Evolutionary conservation across 2,888 invertebrate genomes (phyloP).

Genomic region (Cosmia trapezina): DNA sequence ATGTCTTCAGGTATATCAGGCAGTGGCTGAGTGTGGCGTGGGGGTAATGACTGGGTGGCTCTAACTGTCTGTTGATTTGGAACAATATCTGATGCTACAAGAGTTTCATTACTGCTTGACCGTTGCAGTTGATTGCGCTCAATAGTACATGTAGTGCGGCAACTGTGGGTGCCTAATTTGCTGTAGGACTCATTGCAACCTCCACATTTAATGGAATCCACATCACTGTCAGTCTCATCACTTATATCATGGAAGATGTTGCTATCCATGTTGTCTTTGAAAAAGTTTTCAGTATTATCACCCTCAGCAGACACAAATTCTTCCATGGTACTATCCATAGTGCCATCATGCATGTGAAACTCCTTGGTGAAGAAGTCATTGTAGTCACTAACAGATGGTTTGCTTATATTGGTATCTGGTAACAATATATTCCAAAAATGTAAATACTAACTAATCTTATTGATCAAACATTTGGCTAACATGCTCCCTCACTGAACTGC

Average conservation of each 20-base stretch:
- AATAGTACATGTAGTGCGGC: slow-evolving; percentile 85
- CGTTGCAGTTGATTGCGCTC: slow-evolving; percentile 82
- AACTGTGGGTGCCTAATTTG: slow-evolving; percentile 82
- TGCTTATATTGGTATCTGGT: slow-evolving; percentile 78
- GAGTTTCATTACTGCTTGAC: slow-evolving; percentile 85
- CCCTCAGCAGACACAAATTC: slow-evolving; percentile 75
- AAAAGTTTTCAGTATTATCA: slow-evolving; percentile 83
- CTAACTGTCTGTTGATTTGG: slow-evolving; percentile 61
- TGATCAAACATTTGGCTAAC: not conserved
- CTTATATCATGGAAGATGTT: slow-evolving; percentile 78
- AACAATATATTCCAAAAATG: slow-evolving; percentile 24
- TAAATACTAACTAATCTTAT: not conserved
- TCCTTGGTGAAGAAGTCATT: slow-evolving; percentile 83
- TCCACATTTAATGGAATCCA: slow-evolving; percentile 87
- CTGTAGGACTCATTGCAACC: slow-evolving; percentile 85
- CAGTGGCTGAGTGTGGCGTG: slow-evolving; percentile 65
- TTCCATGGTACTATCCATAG: slow-evolving; percentile 74
- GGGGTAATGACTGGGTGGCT: slow-evolving; percentile 51
- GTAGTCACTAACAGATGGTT: slow-evolving; percentile 77
- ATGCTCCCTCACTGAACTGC: too few relatives aligned
- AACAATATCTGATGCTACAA: slow-evolving; percentile 82
- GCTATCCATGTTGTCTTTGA: slow-evolving; percentile 70
- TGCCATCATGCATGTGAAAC: slow-evolving; percentile 83
- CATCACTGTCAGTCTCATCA: slow-evolving; percentile 88
- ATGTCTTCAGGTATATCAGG: slow-evolving; percentile 69